phyloP scores from a whole-genome alignment of 2,888 invertebrate species.

The Tachina grossa region DNA sequence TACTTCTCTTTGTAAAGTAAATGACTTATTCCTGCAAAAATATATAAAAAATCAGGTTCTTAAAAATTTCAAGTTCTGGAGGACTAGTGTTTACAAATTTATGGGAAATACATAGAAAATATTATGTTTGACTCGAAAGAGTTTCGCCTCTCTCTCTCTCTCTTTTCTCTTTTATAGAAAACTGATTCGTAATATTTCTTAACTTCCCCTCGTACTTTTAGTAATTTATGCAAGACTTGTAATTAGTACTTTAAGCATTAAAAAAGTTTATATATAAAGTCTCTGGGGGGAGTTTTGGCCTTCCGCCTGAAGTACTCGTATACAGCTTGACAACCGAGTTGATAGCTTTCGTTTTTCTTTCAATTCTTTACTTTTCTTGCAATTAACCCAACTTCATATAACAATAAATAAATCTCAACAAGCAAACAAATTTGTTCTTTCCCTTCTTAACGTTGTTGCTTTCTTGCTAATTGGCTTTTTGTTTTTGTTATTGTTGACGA shows the following conservation, averaged over 20 bases:
- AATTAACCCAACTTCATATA: constrained; percentile 33
- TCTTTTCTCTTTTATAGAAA: too few species aligned
- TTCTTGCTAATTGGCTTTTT: constrained; percentile 47
- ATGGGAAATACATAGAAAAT: too few species aligned
- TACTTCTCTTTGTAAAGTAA: too few species aligned
- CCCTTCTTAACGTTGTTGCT: constrained; percentile 13
- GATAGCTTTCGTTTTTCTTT: neutral
- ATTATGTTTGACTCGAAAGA: too few species aligned
- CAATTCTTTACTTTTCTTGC: constrained; percentile 13
- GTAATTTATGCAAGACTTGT: neutral
- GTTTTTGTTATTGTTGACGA: constrained; percentile 1
- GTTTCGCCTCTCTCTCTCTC: too few species aligned
- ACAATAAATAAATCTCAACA: constrained; percentile 26
- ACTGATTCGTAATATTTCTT: neutral
- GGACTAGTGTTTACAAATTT: too few species aligned
- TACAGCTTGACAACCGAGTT: neutral
- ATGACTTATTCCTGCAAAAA: too few species aligned
- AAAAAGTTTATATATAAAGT: neutral
- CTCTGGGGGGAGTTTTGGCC: neutral
- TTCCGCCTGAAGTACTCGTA: neutral
- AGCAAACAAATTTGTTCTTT: constrained; percentile 23
- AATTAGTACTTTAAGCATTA: neutral
- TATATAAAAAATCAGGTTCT: too few species aligned
- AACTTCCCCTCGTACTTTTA: neutral
- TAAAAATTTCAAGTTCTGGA: too few species aligned